Evolutionary conservation across 2,113 vertebrate genomes (phyloP).

Genomic region (Takifugu flavidus): DNA sequence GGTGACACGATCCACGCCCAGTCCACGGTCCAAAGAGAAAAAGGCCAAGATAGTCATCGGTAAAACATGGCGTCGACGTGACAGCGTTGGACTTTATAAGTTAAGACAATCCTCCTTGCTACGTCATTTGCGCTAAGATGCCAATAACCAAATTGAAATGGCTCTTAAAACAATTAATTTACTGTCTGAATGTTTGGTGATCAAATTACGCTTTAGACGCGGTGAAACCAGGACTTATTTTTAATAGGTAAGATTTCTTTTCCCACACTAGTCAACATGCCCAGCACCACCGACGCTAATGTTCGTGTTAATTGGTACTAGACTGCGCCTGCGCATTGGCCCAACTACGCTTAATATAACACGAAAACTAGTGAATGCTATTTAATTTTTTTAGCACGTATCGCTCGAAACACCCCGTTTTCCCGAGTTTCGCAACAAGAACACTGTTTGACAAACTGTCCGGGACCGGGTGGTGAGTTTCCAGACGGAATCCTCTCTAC

Average conservation of each 20-base stretch:
- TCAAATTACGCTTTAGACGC: too few relatives aligned
- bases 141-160: too few relatives aligned
- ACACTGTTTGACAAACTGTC: background rate
- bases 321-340: constrained; percentile 12
- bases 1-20: constrained; percentile 34
- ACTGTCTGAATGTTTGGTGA: too few relatives aligned
- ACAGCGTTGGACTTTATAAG: background rate
- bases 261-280: too few relatives aligned
- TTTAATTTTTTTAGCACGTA: background rate
- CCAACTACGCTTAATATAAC: background rate
- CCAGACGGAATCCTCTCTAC: constrained; percentile 8
- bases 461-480: background rate
- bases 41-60: constrained; percentile 24
- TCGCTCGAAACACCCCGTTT: background rate
- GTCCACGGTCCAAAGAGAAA: constrained; percentile 25
- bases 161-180: too few relatives aligned
- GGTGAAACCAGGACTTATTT: too few relatives aligned
- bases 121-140: too few relatives aligned
- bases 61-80: background rate
- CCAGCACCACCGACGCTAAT: too few relatives aligned
- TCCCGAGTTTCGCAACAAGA: too few relatives aligned
- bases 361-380: fast-evolving
- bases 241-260: too few relatives aligned
- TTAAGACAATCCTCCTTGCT: too few relatives aligned
- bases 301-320: background rate